Evolutionary conservation across 2,888 invertebrate species (phyloP), one percentile per base, ranked within the genome.

Genomic region (Malthinus flaveolus): DNA sequence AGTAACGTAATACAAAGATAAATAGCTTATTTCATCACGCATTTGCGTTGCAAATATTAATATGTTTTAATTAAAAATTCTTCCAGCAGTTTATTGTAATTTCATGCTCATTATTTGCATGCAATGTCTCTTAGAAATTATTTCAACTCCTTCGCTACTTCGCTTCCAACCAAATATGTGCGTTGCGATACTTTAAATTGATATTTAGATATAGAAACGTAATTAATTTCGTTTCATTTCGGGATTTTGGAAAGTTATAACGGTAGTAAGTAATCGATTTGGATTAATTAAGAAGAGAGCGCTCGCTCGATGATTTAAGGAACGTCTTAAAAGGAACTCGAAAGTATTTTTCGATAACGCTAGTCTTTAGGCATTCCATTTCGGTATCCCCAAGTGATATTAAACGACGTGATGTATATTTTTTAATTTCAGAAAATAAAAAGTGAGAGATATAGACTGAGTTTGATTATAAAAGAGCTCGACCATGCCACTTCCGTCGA

Each of bases 401-500:
- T n/a, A n/a, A n/a, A n/a, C n/a, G n/a, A n/a, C n/a, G n/a, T 10
- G 12, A 8, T 12, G 32, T 37, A n/a, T 1, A 31, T 47, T 49
- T 13, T 48, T 8, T 35, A 5, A 23, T 46, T 71, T 47, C 79
- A 96, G 96, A 87, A 87, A 74, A 83, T 90, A 70, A 94, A 94
- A 80, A 86, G 86, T 71, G 92, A 93, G 79, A 85, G 95, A 61
- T 96, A 97, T 82, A 88, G 96, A 62, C 88, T 97, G 73, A 89
- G 86, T 76, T 85, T 95, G 71, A 88, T 97, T 66, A 90, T 97
- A 58, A 88, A 90, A 68, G 97, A 97, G 81, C 82, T 97, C 74
- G 89, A 89, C 76, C 85, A 87, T 69, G 89, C 95, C 33, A 82
- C 87, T 50, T 86, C 88, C 61, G 85, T 90, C 51, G 94, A 95